Conservation (phyloP, 2,888 invertebrate genomes). For the Phaonia tiefii region DNA sequence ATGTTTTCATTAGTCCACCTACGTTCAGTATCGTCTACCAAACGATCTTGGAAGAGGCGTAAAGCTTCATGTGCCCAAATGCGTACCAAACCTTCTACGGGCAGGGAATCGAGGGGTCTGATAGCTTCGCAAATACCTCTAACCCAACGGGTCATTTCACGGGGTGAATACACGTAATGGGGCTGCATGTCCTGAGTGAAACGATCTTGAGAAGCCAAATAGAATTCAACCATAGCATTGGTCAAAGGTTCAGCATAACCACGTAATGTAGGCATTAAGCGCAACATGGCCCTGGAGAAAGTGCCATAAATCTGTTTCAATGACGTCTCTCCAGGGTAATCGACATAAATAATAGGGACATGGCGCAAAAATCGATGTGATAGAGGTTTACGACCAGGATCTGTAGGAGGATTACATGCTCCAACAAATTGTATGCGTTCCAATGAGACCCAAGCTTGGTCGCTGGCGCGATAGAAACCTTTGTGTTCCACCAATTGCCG, state of each 20-base stretch:
- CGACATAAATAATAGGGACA: conserved; percentile 99
- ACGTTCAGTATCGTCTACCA: conserved; percentile 96
- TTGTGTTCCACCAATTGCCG: conserved; percentile 98
- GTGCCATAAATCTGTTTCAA: conserved; percentile 99
- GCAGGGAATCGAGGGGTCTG: conserved; percentile 93
- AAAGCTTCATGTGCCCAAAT: conserved; percentile 99
- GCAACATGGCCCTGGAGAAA: conserved; percentile 98
- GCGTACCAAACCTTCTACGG: conserved; percentile 97
- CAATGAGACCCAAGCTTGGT: conserved; percentile 97
- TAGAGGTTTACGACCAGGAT: conserved; percentile 98
- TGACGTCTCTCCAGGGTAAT: conserved; percentile 99
- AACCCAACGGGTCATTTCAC: conserved; percentile 99
- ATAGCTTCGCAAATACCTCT: conserved; percentile 99
- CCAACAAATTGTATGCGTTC: conserved; percentile 99
- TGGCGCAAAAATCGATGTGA: conserved; percentile 94
- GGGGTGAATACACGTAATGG: conserved; percentile 99
- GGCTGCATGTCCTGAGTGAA: conserved; percentile 99
- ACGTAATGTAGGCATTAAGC: conserved; percentile 94
- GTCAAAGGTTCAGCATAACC: conserved; percentile 98
- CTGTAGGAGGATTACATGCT: conserved; percentile 99
- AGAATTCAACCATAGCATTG: conserved; percentile 99
- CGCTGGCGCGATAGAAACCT: conserved; percentile 93
- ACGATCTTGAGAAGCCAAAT: conserved; percentile 96
- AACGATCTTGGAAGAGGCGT: conserved; percentile 94
- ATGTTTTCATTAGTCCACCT: conserved; percentile 99